A percentile compares a stretch with the other conserved stretches of the same genome.
Evolutionary conservation across 2,113 vertebrate species (phyloP).

Genomic region (Pangasianodon gigas): DNA sequence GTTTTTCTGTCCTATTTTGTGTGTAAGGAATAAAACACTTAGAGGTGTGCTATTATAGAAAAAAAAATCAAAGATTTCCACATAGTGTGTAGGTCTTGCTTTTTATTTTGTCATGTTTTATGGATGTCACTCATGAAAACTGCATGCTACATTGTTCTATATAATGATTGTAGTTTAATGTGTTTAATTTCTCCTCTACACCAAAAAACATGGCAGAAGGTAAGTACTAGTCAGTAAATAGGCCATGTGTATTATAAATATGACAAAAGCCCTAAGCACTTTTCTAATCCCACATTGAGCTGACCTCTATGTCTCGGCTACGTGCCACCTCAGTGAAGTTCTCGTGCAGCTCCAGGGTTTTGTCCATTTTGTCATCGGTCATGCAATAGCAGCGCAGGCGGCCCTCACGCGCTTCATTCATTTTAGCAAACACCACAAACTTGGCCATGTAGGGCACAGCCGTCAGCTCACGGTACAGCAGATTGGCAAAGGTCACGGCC

Average conservation of each 20-base stretch:
- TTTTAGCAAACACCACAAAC: slow-evolving; percentile 97
- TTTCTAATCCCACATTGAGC: slow-evolving; percentile 1
- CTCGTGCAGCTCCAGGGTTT: slow-evolving; percentile 95
- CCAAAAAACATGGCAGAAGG: background rate
- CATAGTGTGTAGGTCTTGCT: background rate
- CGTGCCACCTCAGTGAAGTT: slow-evolving; percentile 95
- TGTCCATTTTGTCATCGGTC: slow-evolving; percentile 98
- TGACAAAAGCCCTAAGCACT: background rate
- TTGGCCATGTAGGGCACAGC: slow-evolving; percentile 96
- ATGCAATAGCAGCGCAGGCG: slow-evolving; percentile 97
- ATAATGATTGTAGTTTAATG: background rate
- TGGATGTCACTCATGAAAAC: too few species aligned
- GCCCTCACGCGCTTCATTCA: slow-evolving; percentile 90
- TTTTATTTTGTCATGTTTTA: background rate
- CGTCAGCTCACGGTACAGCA: slow-evolving; percentile 90
- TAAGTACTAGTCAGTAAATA: slow-evolving; percentile 9
- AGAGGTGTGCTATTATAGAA: background rate
- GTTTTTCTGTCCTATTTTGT: background rate
- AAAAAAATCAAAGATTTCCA: background rate
- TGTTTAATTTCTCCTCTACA: background rate
- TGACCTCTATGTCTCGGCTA: slow-evolving; percentile 96
- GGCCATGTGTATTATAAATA: slow-evolving; percentile 4
- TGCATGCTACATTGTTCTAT: background rate
- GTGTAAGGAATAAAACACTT: background rate
- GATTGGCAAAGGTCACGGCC: slow-evolving; percentile 89